phyloP scores from a whole-genome alignment of 2,797 vertebrate species.

The Pogoniulus pusillus region DNA sequence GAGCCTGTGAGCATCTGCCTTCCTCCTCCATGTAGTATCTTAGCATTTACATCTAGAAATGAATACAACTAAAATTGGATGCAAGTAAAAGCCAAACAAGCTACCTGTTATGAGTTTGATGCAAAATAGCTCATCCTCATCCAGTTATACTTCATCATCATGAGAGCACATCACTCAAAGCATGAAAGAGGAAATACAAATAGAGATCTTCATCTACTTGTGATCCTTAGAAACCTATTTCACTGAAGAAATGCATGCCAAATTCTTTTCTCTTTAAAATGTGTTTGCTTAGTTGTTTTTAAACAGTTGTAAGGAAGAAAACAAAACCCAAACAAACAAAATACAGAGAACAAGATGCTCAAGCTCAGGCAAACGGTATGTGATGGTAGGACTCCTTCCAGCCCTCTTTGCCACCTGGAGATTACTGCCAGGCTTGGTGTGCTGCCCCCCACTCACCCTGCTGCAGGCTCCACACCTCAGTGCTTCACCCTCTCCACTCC shows the following conservation, averaged over 20 bases:
- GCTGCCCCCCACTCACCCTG: background rate
- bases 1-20: background rate
- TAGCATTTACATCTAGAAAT: background rate
- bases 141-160: background rate
- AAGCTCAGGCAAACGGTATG: too few species aligned
- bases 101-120: background rate
- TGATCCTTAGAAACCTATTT: too few species aligned
- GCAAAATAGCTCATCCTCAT: background rate
- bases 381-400: background rate
- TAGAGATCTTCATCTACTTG: background rate
- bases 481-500: background rate
- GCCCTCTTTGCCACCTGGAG: background rate
- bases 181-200: background rate
- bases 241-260: too few species aligned
- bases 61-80: background rate
- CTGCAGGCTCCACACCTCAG: fast-evolving
- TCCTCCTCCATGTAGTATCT: background rate
- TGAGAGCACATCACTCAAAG: background rate
- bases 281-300: too few species aligned
- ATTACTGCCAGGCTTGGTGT: background rate
- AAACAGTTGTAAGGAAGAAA: too few species aligned
- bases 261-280: too few species aligned
- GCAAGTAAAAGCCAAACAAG: background rate
- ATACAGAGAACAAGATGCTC: too few species aligned
- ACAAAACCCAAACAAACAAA: too few species aligned